These are phyloP conservation scores for Falco punctatus DNA, from an alignment of 2,113 vertebrate species.

Conservation along the genomic window DNA sequence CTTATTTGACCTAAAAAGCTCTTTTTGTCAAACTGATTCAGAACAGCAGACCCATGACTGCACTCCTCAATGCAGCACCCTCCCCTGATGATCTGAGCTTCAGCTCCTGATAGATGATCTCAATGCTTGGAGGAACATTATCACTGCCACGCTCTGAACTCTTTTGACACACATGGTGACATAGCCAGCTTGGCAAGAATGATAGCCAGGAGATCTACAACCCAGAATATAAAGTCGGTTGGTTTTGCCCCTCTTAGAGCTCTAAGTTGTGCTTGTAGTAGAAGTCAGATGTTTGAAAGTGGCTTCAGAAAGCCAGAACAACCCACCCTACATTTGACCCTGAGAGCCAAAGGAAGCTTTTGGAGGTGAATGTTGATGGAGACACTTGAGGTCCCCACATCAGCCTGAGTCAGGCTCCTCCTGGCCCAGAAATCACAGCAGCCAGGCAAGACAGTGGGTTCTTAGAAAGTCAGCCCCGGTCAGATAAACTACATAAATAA, in stretches of 20 bases:
- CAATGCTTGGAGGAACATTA: background rate
- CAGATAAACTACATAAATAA: background rate
- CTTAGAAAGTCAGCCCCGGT: background rate
- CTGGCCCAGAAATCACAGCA: background rate
- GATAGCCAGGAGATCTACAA: background rate
- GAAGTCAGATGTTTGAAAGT: background rate
- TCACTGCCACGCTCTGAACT: background rate
- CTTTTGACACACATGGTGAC: background rate
- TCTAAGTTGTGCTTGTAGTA: background rate
- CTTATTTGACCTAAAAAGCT: background rate
- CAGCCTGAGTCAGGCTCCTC: background rate
- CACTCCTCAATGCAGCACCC: background rate
- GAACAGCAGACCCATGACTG: background rate
- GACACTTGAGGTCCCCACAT: background rate
- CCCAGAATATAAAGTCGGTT: background rate
- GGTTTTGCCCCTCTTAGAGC: background rate
- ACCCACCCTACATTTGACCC: background rate
- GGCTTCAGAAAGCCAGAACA: background rate
- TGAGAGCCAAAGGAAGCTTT: background rate
- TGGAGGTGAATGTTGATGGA: background rate
- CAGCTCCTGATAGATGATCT: background rate
- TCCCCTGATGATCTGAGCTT: background rate
- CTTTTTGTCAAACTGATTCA: background rate
- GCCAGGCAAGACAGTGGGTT: background rate
- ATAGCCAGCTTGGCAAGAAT: background rate